These are phyloP conservation scores for Palythoa heliodiscus DNA, from an alignment of 92 coral and sea anemone species.

Conservation along the genomic window DNA sequence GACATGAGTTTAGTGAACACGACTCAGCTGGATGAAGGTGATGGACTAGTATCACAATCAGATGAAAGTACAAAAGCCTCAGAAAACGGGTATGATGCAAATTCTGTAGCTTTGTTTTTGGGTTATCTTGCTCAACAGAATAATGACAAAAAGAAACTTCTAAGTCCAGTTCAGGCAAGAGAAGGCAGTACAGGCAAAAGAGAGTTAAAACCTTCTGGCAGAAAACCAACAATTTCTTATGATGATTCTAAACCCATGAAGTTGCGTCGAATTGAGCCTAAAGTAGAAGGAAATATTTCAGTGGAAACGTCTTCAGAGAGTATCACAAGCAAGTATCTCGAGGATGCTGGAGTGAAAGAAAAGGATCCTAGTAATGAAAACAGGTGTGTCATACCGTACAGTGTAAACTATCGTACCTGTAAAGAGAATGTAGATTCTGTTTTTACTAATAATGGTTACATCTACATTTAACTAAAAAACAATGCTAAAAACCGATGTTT, in stretches of 20 bases:
- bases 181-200: neutral
- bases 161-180: neutral
- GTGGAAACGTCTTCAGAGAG: conserved; percentile 49
- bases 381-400: conserved; percentile 2
- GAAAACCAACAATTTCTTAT: neutral
- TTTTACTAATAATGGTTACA: too few relatives aligned
- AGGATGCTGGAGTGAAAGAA: neutral
- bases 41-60: conserved; percentile 8
- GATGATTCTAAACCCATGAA: conserved; percentile 58
- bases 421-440: too few relatives aligned
- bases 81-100: conserved; percentile 75
- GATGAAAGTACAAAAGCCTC: conserved; percentile 40
- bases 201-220: conserved; percentile 7
- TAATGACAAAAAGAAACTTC: conserved; percentile 71
- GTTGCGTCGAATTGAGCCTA: conserved; percentile 82
- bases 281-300: conserved; percentile 43
- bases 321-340: conserved; percentile 1
- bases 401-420: too few relatives aligned
- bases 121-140: conserved; percentile 86
- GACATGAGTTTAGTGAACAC: conserved; percentile 10
- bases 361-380: conserved; percentile 20
- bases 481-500: too few relatives aligned
- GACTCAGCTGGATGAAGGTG: conserved; percentile 16
- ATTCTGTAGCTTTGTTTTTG: conserved; percentile 88
- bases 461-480: too few relatives aligned